Conservation (phyloP, 2,888 invertebrate genomes). For the Andrena marginata region DNA sequence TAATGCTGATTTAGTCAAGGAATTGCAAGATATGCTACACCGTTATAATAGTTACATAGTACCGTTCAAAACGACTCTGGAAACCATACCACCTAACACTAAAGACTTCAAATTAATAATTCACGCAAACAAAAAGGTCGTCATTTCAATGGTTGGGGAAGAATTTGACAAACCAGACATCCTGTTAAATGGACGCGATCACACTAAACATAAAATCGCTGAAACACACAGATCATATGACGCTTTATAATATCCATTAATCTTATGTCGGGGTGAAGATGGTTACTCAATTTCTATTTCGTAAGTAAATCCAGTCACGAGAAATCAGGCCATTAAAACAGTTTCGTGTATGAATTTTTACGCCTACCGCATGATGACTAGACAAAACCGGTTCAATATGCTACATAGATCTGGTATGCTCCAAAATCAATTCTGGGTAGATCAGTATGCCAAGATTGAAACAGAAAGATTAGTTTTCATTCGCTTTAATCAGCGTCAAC, state of each 20-base stretch:
- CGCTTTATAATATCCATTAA: conserved; percentile 1
- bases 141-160: conserved; percentile 4
- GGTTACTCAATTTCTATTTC: conserved; percentile 1
- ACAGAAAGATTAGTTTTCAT: no score
- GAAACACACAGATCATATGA: conserved; percentile 5
- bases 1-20: no score
- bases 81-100: neutral
- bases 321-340: no score
- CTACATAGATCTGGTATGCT: no score
- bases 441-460: no score
- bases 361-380: no score
- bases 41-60: neutral
- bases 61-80: conserved; percentile 4
- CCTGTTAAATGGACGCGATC: neutral
- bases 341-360: no score
- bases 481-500: no score
- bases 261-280: conserved; percentile 3
- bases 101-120: conserved; percentile 11
- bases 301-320: neutral
- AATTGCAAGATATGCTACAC: conserved; percentile 9
- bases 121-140: conserved; percentile 18
- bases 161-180: conserved; percentile 5
- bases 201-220: no score
- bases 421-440: no score
- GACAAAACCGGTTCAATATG: no score